Conservation (phyloP, 2,888 invertebrate genomes). For the Ariolimax columbianus region DNA sequence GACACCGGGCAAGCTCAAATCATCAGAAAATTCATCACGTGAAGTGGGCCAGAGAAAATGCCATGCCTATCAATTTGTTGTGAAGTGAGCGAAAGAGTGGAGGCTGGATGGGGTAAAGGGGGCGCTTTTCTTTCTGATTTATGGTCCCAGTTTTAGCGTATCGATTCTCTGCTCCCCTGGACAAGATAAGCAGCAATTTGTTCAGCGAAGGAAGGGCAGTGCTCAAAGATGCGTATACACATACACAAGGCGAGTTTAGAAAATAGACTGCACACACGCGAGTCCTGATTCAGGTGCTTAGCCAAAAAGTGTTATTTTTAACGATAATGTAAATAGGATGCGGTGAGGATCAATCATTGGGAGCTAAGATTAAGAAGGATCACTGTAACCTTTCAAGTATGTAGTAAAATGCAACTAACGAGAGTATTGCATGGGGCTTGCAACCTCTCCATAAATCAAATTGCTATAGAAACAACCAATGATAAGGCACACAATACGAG, state of each 20-base stretch:
- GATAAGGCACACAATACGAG: too few species aligned
- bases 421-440: too few species aligned
- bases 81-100: not conserved
- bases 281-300: not conserved
- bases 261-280: not conserved
- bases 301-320: too few species aligned
- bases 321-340: too few species aligned
- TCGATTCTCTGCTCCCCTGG: not conserved
- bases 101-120: not conserved
- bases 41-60: slow-evolving; percentile 5
- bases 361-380: too few species aligned
- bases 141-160: slow-evolving; percentile 19
- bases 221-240: not conserved
- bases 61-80: slow-evolving; percentile 8
- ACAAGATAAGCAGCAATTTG: slow-evolving; percentile 10
- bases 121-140: not conserved
- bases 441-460: too few species aligned
- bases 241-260: not conserved
- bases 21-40: not conserved
- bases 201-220: slow-evolving; percentile 17
- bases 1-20: not conserved
- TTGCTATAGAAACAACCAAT: too few species aligned
- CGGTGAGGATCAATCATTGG: too few species aligned
- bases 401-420: too few species aligned
- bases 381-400: too few species aligned